A percentile compares a stretch with the other conserved stretches of the same genome.
Evolutionary conservation across 2,113 vertebrate genomes (phyloP).

Genomic region (Tragelaphus imberbis): DNA sequence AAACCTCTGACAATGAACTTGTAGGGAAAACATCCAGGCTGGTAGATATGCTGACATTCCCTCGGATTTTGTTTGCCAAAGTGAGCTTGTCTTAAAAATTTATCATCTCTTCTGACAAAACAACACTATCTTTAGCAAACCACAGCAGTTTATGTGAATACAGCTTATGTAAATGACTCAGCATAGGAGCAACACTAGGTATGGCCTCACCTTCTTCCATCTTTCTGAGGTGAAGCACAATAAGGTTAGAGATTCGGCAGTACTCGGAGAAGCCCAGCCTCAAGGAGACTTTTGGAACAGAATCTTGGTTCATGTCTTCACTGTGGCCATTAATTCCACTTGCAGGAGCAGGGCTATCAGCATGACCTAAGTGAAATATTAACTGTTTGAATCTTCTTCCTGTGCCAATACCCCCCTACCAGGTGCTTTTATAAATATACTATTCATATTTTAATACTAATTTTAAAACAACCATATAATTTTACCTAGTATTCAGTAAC

Average conservation of each 20-base stretch:
- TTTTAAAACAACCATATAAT: neutral
- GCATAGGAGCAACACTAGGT: neutral
- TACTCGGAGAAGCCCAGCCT: constrained; percentile 93
- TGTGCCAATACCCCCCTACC: neutral
- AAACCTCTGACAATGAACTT: neutral
- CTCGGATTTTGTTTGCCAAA: neutral
- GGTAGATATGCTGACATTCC: neutral
- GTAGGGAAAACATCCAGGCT: neutral
- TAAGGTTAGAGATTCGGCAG: constrained; percentile 93
- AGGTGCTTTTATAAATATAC: neutral
- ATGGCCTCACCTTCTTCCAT: constrained; percentile 88
- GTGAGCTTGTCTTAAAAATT: neutral
- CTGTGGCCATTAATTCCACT: constrained; percentile 80
- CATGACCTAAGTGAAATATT: constrained; percentile 78
- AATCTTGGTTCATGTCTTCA: constrained; percentile 77
- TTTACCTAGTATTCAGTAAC: neutral
- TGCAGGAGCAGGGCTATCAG: constrained; percentile 79
- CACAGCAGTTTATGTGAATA: neutral
- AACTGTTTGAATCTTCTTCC: neutral
- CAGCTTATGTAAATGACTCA: neutral
- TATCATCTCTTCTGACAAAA: neutral
- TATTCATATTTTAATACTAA: constrained; percentile 7
- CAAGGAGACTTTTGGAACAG: constrained; percentile 83
- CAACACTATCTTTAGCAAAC: neutral
- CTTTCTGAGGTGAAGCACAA: constrained; percentile 93